phyloP scores from a whole-genome alignment of 2,888 invertebrate species.

The Exocentrus adspersus region DNA sequence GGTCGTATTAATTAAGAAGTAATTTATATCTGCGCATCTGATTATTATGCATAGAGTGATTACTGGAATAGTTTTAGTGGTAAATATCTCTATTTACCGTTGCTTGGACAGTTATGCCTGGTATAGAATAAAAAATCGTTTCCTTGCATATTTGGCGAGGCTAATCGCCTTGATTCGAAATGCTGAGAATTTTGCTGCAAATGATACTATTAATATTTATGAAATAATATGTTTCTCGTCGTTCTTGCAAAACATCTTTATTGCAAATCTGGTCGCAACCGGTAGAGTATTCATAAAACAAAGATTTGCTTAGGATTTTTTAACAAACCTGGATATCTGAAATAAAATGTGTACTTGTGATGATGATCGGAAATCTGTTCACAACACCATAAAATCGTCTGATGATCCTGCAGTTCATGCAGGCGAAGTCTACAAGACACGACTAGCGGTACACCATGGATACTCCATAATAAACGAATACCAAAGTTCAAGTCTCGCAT shows the following conservation, averaged over 20 bases:
- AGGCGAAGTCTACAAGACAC: conserved; percentile 26
- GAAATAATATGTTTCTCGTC: too few relatives aligned
- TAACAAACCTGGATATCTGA: too few relatives aligned
- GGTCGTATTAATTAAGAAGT: neutral
- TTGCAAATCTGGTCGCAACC: too few relatives aligned
- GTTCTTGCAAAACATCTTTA: too few relatives aligned
- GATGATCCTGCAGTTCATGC: conserved; percentile 13
- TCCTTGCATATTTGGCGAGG: neutral
- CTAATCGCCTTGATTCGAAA: neutral
- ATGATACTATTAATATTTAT: neutral
- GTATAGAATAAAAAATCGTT: neutral
- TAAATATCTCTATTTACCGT: neutral
- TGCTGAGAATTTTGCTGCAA: neutral
- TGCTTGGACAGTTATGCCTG: neutral
- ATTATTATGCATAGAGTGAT: neutral
- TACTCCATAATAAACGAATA: conserved; percentile 42
- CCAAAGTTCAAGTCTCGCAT: conserved; percentile 48
- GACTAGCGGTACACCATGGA: conserved; percentile 44
- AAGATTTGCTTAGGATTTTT: too few relatives aligned
- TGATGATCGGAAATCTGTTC: neutral
- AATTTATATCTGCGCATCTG: neutral
- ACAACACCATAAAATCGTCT: neutral
- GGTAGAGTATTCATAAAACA: too few relatives aligned
- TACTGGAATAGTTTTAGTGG: neutral
- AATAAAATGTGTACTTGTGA: too few relatives aligned